Evolutionary conservation across 2,888 invertebrate species (phyloP).

Genomic region (Hypsopygia costalis): DNA sequence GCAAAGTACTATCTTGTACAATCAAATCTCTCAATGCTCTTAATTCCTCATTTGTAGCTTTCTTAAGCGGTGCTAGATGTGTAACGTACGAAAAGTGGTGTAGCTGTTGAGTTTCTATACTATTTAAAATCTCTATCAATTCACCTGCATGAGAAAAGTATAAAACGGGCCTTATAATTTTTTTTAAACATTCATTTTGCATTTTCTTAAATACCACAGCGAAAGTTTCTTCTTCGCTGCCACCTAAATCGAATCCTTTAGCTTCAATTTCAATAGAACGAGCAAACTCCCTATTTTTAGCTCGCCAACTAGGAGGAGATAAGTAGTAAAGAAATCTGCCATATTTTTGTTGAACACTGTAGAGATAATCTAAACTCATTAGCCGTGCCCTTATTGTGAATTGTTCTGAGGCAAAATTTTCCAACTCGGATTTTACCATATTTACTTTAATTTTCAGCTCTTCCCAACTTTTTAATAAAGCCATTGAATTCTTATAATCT

Average conservation of each 20-base stretch:
- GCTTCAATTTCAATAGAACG: constrained; percentile 65
- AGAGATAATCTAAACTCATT: constrained; percentile 82
- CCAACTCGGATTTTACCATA: constrained; percentile 58
- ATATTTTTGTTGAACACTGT: constrained; percentile 82
- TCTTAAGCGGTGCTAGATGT: constrained; percentile 74
- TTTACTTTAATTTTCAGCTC: constrained; percentile 57
- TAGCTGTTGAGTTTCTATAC: constrained; percentile 83
- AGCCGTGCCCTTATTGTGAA: constrained; percentile 65
- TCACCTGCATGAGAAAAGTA: constrained; percentile 80
- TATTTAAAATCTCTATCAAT: constrained; percentile 77
- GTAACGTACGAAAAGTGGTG: constrained; percentile 82
- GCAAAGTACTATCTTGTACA: constrained; percentile 39
- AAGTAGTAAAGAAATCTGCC: constrained; percentile 84
- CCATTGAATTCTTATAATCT: constrained; percentile 82
- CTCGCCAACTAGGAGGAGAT: constrained; percentile 83
- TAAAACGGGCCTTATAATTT: constrained; percentile 68
- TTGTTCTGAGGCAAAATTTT: constrained; percentile 55
- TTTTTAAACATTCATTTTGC: constrained; percentile 57
- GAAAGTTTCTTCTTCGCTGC: constrained; percentile 60
- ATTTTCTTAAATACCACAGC: constrained; percentile 64
- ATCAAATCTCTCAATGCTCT: constrained; percentile 60
- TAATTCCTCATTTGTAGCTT: constrained; percentile 67
- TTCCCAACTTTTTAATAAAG: constrained; percentile 73
- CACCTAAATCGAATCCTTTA: constrained; percentile 62
- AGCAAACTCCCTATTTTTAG: constrained; percentile 72